Conservation (phyloP, 2,113 vertebrate genomes). For the Petrocephalus microphthalmus region DNA sequence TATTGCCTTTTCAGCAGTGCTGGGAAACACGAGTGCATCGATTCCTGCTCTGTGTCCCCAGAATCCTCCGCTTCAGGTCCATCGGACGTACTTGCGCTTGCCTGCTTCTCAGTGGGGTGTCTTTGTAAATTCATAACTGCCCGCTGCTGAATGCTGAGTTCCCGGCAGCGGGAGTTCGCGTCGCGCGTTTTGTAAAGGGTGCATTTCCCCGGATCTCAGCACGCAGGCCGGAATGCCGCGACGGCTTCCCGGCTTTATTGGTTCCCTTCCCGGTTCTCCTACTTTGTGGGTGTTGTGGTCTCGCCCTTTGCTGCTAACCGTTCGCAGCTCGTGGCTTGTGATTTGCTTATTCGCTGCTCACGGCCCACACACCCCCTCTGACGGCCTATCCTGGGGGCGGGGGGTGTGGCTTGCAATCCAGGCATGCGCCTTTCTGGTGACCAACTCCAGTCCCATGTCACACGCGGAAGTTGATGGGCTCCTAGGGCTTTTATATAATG, state of each 20-base stretch:
- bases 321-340: background rate
- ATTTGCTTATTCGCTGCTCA: background rate
- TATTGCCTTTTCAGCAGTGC: background rate
- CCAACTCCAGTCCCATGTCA: background rate
- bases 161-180: background rate
- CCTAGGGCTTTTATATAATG: no score
- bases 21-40: background rate
- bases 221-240: background rate
- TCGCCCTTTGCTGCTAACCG: background rate
- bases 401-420: background rate
- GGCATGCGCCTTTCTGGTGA: background rate
- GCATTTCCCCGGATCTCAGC: background rate
- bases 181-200: background rate
- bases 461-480: background rate
- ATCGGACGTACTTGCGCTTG: background rate
- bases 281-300: background rate
- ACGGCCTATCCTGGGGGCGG: background rate
- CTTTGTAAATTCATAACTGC: background rate
- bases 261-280: background rate
- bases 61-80: background rate
- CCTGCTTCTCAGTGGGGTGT: background rate
- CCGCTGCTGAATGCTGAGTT: background rate
- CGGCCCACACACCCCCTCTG: background rate
- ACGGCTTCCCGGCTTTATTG: background rate
- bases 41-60: background rate